A percentile compares a stretch with the other conserved stretches of the same genome.
These are phyloP conservation scores for Pao palembangensis DNA, from an alignment of 2,113 vertebrate species.

Conservation along the genomic window DNA sequence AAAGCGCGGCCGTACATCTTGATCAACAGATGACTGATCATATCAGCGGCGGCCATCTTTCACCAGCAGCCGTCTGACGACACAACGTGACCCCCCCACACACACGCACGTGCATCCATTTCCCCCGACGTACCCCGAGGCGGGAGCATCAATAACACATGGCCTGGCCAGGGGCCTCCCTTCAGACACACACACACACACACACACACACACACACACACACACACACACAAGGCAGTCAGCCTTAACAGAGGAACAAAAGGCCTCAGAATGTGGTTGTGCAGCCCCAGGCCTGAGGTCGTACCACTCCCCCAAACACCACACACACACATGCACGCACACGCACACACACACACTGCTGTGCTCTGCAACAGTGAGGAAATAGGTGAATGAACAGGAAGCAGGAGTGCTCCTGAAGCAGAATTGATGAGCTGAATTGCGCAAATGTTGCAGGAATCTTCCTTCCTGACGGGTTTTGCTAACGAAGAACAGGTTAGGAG, in stretches of 20 bases:
- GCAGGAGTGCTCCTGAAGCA: not conserved
- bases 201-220: constrained; percentile 14
- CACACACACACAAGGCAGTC: constrained; percentile 30
- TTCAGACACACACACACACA: constrained; percentile 40
- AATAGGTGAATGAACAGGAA: constrained; percentile 13
- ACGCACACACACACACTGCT: too few species aligned
- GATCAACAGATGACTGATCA: constrained; percentile 99
- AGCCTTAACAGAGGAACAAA: constrained; percentile 38
- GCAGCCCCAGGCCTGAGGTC: constrained; percentile 50
- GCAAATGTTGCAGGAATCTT: too few species aligned
- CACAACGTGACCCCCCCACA: constrained; percentile 80
- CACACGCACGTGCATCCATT: constrained; percentile 84
- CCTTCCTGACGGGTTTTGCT: too few species aligned
- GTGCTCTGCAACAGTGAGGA: too few species aligned
- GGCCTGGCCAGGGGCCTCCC: constrained; percentile 72
- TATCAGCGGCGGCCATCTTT: constrained; percentile 88
- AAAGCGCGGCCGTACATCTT: constrained; percentile 80
- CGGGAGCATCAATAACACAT: constrained; percentile 93
- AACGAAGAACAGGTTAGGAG: too few species aligned
- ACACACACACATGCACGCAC: too few species aligned
- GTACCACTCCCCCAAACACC: not conserved
- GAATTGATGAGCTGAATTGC: too few species aligned
- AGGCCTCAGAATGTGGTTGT: constrained; percentile 40
- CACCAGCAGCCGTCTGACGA: constrained; percentile 93
- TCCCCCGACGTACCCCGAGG: constrained; percentile 86